These are phyloP conservation scores for Cryptocheilus praepositus DNA, from an alignment of 2,888 invertebrate genomes.

Conservation along the genomic window DNA sequence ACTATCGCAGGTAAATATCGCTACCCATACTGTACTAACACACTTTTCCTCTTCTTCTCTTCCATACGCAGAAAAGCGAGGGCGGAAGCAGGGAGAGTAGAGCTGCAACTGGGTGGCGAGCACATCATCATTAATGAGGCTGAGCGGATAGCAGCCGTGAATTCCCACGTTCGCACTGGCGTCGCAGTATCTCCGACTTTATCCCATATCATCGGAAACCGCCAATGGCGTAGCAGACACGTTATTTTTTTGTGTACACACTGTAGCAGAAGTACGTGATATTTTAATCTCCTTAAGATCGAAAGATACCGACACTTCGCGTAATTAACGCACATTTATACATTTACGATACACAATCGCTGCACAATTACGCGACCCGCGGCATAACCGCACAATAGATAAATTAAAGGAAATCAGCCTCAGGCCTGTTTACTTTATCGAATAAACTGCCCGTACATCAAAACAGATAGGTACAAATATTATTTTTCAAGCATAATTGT, in stretches of 20 bases:
- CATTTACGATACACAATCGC: too few species aligned
- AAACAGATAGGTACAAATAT: slow-evolving; percentile 49
- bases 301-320: too few species aligned
- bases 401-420: slow-evolving; percentile 38
- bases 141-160: slow-evolving; percentile 73
- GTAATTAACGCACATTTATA: too few species aligned
- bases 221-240: slow-evolving; percentile 43
- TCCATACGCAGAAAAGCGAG: slow-evolving; percentile 7
- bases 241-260: background rate
- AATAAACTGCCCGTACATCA: slow-evolving; percentile 51
- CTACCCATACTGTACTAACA: slow-evolving; percentile 30
- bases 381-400: background rate
- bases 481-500: slow-evolving; percentile 52
- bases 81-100: slow-evolving; percentile 35
- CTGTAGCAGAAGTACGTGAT: too few species aligned
- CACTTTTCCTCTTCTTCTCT: slow-evolving; percentile 22
- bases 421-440: slow-evolving; percentile 52
- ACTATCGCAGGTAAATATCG: slow-evolving; percentile 37
- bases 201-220: slow-evolving; percentile 47
- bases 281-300: too few species aligned
- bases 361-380: too few species aligned
- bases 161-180: slow-evolving; percentile 71
- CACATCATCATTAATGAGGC: slow-evolving; percentile 88
- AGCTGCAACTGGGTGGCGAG: slow-evolving; percentile 81
- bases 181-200: slow-evolving; percentile 63